Percentiles rank a stretch among this genome's conserved stretches.
Evolutionary conservation across 37 sponge, comb jelly and placozoan genomes (phyloP).

Genomic region (Diacarnus erythraeanus): DNA sequence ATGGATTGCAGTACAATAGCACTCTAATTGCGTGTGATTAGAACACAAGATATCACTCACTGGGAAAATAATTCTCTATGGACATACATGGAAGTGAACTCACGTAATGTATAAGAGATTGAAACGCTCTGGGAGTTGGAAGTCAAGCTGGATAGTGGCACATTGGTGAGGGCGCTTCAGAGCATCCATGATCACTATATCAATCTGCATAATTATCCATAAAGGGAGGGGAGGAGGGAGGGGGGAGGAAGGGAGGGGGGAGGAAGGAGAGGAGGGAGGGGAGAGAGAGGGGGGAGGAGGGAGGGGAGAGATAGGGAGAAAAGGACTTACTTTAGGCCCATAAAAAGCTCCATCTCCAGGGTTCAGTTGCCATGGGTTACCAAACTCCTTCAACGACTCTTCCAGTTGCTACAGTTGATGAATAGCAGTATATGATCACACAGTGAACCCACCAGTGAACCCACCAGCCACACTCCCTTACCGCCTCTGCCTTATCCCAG

Average conservation of each 20-base stretch:
- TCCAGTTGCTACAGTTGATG: slow-evolving; percentile 65
- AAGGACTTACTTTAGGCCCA: slow-evolving; percentile 85
- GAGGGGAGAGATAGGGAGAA: neutral
- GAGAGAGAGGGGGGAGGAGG: slow-evolving; percentile 8
- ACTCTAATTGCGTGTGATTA: too few species aligned
- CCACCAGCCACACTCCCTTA: slow-evolving; percentile 2
- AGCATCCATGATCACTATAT: slow-evolving; percentile 89
- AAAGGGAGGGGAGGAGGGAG: slow-evolving; percentile 6
- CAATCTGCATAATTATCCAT: slow-evolving; percentile 65
- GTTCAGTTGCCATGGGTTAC: slow-evolving; percentile 88
- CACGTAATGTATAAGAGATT: slow-evolving; percentile 71
- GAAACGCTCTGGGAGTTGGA: slow-evolving; percentile 92
- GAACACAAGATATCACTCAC: neutral
- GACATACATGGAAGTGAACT: slow-evolving; percentile 3
- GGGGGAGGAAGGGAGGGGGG: slow-evolving; percentile 1
- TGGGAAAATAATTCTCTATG: neutral
- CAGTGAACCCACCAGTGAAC: neutral
- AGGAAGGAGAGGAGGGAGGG: slow-evolving; percentile 5
- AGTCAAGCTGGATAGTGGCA: slow-evolving; percentile 99
- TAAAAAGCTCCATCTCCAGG: slow-evolving; percentile 99
- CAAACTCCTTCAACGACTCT: slow-evolving; percentile 82
- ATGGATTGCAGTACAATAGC: neutral
- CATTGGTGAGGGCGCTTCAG: slow-evolving; percentile 94
- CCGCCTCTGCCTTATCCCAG: slow-evolving; percentile 95
- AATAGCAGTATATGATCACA: neutral